Conservation (phyloP, 2,888 invertebrate genomes). For the Listrodromus nycthemerus region DNA sequence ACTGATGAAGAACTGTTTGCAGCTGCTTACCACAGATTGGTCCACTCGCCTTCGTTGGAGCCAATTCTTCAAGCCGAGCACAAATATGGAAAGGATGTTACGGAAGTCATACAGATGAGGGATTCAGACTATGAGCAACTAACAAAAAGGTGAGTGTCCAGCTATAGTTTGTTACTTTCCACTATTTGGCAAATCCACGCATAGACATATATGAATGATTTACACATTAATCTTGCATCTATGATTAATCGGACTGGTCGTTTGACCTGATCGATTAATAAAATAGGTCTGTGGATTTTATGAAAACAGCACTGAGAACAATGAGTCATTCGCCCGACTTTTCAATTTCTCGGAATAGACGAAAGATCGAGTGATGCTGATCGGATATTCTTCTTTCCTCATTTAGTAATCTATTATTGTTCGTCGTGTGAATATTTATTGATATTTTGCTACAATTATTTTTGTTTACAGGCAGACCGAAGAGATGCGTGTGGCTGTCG, state of each 20-base stretch:
- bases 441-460: slow-evolving; percentile 28
- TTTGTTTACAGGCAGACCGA: slow-evolving; percentile 90
- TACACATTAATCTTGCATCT: neutral
- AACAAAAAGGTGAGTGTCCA: slow-evolving; percentile 86
- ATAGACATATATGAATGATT: neutral
- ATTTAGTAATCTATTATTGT: neutral
- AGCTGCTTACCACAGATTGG: slow-evolving; percentile 92
- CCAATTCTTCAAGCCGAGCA: slow-evolving; percentile 95
- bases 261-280: slow-evolving; percentile 19
- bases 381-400: neutral
- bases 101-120: slow-evolving; percentile 90
- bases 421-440: neutral
- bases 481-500: slow-evolving; percentile 95
- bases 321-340: neutral
- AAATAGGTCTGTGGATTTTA: slow-evolving; percentile 2
- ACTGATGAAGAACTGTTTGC: slow-evolving; percentile 95
- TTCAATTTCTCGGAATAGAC: neutral
- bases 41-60: slow-evolving; percentile 94
- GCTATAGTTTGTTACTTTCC: slow-evolving; percentile 14
- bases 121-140: slow-evolving; percentile 90
- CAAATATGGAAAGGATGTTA: slow-evolving; percentile 92
- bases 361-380: neutral
- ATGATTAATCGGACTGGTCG: slow-evolving; percentile 1
- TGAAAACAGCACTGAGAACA: neutral
- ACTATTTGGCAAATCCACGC: neutral